A percentile compares a stretch with the other conserved stretches of the same genome.
Evolutionary conservation across 37 sponge, comb jelly and placozoan genomes (phyloP).

Genomic region (Halichondria panicea): DNA sequence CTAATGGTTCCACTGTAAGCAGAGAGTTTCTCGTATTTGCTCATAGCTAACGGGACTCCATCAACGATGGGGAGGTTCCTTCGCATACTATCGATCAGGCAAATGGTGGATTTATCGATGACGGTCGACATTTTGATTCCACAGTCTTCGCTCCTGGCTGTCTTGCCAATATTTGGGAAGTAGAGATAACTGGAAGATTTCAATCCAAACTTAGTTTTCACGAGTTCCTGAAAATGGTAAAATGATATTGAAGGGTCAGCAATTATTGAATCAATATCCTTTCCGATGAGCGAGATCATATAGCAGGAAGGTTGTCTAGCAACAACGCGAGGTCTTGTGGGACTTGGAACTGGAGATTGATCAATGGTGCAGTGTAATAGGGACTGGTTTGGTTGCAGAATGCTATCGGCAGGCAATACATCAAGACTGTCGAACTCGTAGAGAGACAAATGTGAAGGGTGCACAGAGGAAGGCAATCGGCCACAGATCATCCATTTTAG

Average conservation of each 20-base stretch:
- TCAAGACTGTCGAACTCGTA: conserved; percentile 31
- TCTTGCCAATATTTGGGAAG: conserved; percentile 44
- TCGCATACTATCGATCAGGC: conserved; percentile 14
- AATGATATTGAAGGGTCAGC: conserved; percentile 28
- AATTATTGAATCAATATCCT: conserved; percentile 32
- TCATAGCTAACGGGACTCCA: conserved; percentile 6
- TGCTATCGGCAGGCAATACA: background rate
- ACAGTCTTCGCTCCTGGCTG: background rate
- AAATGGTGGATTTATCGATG: conserved; percentile 1
- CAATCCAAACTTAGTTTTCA: conserved; percentile 28
- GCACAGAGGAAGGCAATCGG: conserved; percentile 5
- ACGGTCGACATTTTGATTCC: conserved; percentile 24
- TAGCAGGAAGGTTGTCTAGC: background rate
- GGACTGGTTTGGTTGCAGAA: conserved; percentile 5
- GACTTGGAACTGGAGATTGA: background rate
- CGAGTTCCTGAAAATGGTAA: conserved; percentile 24
- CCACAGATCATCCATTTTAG: conserved; percentile 63
- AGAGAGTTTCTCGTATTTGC: conserved; percentile 12
- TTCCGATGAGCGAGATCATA: conserved; percentile 33
- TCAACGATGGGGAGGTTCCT: conserved; percentile 47
- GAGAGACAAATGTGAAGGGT: conserved; percentile 26
- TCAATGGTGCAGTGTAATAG: conserved; percentile 3
- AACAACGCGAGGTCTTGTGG: background rate
- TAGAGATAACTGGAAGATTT: conserved; percentile 47
- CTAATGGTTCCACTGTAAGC: conserved; percentile 26